Evolutionary conservation across 2,888 invertebrate genomes (phyloP).

Genomic region (Drosophila paracracens): DNA sequence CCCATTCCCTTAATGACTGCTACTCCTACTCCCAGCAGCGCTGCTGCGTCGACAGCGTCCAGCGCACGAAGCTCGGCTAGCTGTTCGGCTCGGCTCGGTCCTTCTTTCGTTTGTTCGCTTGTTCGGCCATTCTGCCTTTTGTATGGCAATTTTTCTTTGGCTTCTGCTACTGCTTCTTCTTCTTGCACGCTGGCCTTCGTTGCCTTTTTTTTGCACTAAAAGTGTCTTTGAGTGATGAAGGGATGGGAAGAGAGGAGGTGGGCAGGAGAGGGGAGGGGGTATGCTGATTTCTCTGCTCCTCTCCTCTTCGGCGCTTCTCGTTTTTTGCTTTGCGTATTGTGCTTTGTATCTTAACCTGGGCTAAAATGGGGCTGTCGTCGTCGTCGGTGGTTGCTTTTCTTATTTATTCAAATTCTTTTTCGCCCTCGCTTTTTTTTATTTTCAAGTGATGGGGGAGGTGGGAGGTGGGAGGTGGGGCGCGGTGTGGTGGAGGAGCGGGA

Average conservation of each 20-base stretch:
- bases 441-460: neutral
- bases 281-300: slow-evolving; percentile 17
- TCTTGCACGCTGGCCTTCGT: slow-evolving; percentile 26
- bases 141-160: slow-evolving; percentile 41
- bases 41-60: slow-evolving; percentile 2
- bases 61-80: slow-evolving; percentile 4
- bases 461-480: neutral
- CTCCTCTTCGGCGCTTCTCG: slow-evolving; percentile 20
- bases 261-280: neutral
- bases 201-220: slow-evolving; percentile 15
- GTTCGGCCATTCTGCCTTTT: slow-evolving; percentile 28
- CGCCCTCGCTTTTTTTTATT: slow-evolving; percentile 5
- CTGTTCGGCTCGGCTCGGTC: neutral
- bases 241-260: neutral
- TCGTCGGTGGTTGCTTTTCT: slow-evolving; percentile 71
- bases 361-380: slow-evolving; percentile 33
- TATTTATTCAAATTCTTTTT: slow-evolving; percentile 66
- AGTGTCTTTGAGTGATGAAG: slow-evolving; percentile 14
- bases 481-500: neutral
- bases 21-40: neutral
- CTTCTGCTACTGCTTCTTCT: neutral
- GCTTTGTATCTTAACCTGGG: slow-evolving; percentile 44
- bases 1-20: neutral
- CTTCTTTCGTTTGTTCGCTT: neutral
- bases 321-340: slow-evolving; percentile 27